A percentile compares a stretch with the other conserved stretches of the same genome.
phyloP scores from a whole-genome alignment of 2,888 invertebrate genomes.

The Halictus quadricinctus region DNA sequence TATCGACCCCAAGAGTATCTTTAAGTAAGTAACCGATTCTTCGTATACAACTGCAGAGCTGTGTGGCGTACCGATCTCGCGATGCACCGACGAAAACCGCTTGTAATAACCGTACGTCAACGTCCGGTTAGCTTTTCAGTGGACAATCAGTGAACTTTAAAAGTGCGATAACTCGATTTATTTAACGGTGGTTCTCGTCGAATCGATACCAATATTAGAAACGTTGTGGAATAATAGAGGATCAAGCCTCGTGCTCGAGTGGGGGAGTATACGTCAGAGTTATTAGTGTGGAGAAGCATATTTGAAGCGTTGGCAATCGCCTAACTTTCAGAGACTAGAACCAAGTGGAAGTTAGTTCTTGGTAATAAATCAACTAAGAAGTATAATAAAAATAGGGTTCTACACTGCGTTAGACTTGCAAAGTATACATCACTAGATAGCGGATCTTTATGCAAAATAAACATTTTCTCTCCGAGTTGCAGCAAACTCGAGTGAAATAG shows the following conservation, averaged over 20 bases:
- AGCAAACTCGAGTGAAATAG: not conserved
- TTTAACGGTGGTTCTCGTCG: not conserved
- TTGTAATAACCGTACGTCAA: not conserved
- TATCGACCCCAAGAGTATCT: constrained; percentile 86
- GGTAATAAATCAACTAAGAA: too few species aligned
- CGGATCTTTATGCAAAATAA: not conserved
- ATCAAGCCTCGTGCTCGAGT: not conserved
- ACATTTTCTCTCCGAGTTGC: too few species aligned
- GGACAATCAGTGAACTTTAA: not conserved
- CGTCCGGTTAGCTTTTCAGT: not conserved
- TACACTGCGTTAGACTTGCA: too few species aligned
- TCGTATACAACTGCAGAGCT: not conserved
- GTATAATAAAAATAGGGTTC: too few species aligned
- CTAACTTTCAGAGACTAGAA: not conserved
- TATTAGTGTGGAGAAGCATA: too few species aligned
- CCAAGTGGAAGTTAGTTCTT: not conserved
- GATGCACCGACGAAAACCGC: constrained; percentile 21
- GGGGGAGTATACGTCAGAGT: not conserved
- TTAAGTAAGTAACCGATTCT: constrained; percentile 86
- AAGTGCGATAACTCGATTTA: not conserved
- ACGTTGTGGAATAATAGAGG: not conserved
- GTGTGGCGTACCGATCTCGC: not conserved
- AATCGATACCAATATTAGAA: not conserved
- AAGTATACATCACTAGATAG: not conserved
- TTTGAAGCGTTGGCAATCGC: not conserved